Conservation (phyloP, 2,113 vertebrate genomes). For the Gallinago paraguaiae region DNA sequence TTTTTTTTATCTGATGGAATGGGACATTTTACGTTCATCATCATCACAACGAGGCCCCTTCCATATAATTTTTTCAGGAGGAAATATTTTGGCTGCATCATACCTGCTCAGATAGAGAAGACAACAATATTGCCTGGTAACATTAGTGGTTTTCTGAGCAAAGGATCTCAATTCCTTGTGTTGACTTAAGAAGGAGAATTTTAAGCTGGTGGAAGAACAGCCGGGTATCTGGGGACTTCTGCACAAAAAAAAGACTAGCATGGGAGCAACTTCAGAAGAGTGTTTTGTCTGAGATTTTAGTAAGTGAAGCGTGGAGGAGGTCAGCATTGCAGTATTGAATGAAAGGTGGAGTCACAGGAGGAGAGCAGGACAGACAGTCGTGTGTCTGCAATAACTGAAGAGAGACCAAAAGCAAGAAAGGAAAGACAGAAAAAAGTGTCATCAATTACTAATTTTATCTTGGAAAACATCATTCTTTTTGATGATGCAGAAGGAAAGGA, state of each 20-base stretch:
- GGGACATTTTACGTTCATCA: neutral
- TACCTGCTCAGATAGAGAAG: neutral
- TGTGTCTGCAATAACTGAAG: neutral
- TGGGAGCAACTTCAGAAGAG: neutral
- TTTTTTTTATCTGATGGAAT: neutral
- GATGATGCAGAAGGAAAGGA: neutral
- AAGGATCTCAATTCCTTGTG: neutral
- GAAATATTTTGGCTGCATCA: neutral
- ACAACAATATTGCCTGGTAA: neutral
- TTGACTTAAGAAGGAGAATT: neutral
- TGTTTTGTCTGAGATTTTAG: neutral
- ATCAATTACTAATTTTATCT: neutral
- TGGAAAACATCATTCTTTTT: neutral
- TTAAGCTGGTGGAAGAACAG: neutral
- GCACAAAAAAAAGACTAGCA: neutral
- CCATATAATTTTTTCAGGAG: neutral
- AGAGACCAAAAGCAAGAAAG: neutral
- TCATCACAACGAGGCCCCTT: neutral
- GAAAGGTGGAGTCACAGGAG: neutral
- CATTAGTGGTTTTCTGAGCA: neutral
- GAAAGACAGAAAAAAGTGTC: neutral
- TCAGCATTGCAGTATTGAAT: neutral
- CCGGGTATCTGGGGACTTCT: neutral
- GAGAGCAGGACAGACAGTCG: accelerated
- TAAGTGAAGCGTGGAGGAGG: neutral